Evolutionary conservation across 2,888 invertebrate species (phyloP), one percentile per base, ranked within the genome.

Genomic region (Drosophila limbata): DNA sequence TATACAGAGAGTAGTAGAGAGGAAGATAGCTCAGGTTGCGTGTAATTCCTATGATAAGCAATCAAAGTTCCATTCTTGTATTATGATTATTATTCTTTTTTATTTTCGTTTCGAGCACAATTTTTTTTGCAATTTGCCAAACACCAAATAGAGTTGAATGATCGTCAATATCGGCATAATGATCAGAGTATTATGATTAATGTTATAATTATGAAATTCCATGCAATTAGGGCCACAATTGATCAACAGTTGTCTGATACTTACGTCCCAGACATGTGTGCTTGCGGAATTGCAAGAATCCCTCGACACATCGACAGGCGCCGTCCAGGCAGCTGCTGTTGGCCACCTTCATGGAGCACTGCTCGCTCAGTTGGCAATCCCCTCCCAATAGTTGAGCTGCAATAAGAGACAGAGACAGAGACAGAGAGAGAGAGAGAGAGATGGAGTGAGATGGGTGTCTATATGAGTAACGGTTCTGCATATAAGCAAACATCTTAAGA

Each of bases 181-280:
- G 37, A 11, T 15, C 11, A 35, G 8, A 35, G 11, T 31, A 62
- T 55, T 52, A 48, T 44, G 55, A 19, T 37, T 65, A 56, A 13
- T 68, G 45, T 64, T 53, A 63, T 65, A 64, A 57, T 69, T 70
- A 63, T 59, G 53, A 53, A 64, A 70, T 68, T 77, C 81, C 81
- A 71, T 80, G 81, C 71, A 72, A 77, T 84, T 87, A 86, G 83
- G 83, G 83, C 83, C 83, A 86, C 65, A 86, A 81, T 79, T 83
- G 87, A 47, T 74, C 84, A 69, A 82, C 79, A 63, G 74, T 81
- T 75, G 84, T 65, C 77, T 76, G 84, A 84, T 92, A 96, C 97
- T 96, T 95, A 98, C 98, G 97, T 91, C 96, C 95, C 61, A 98
- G 94, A 91, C 98, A 98, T 44, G 97, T 97, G 92, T 98, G 97